Evolutionary conservation across 2,797 vertebrate genomes (phyloP), one percentile per base, ranked within the genome.

Genomic region (Amblyraja radiata): DNA sequence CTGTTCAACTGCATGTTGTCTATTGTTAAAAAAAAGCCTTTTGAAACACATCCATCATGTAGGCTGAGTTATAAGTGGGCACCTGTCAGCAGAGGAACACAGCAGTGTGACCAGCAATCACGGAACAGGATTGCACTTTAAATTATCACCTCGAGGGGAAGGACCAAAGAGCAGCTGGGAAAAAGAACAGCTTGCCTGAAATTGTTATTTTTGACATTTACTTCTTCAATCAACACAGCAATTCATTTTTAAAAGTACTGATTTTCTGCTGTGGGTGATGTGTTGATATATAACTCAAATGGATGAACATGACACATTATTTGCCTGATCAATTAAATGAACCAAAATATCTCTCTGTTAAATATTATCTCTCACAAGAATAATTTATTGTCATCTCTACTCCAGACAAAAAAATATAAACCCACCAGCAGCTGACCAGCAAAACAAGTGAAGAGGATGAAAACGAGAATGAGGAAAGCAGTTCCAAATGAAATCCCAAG

Each of bases 371-470:
- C n/a, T 90, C n/a, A 68, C 28, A 68, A 65, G 32, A 91, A 73
- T 73, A 3, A 28, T 73, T 91, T 73, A 83, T 83, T 58, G 36
- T 91, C 28, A 74, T 39, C 71, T 73, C 2, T 1, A 14, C n/a
- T 39, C 36, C 13, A 46, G 73, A 58, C 23, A 32, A 36, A 54
- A 54, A 74, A n/a, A 90, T 28, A 36, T 32, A 32, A 91, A 91
- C 98, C 94, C 96, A 99, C 98, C 97, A 98, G 93, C 71, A 98
- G 96, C 94, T 98, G 98, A 94, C 97, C 98, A 94, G 98, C 97
- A 93, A 98, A 98, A 96, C 98, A 99, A 95, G 98, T 96, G 93
- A 98, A 97, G 80, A 99, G 97, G 95, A 98, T 98, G 93, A 97
- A 95, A 94, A 96, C 97, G 18, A 98, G 97, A 46, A 97, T 94